These are phyloP conservation scores for Gymnocheta viridis DNA, from an alignment of 2,888 invertebrate genomes.

Conservation along the genomic window DNA sequence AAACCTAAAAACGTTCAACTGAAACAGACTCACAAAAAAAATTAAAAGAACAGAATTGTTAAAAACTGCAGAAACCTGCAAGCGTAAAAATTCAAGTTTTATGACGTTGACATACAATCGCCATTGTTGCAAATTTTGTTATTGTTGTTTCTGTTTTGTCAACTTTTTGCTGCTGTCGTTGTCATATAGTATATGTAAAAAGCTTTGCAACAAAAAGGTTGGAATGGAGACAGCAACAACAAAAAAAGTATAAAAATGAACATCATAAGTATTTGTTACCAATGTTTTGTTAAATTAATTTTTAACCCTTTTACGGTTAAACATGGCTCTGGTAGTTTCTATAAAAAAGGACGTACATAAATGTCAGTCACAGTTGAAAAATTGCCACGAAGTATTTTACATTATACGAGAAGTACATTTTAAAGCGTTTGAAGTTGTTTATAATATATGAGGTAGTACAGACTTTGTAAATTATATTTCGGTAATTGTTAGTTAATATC, in stretches of 20 bases:
- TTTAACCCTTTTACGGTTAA: constrained; percentile 49
- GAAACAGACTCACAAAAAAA: background rate
- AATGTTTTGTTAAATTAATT: constrained; percentile 35
- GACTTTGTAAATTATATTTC: too few relatives aligned
- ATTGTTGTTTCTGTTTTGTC: constrained; percentile 39
- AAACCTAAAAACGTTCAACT: background rate
- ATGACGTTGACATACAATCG: constrained; percentile 70
- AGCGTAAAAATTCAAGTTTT: constrained; percentile 69
- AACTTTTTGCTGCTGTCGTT: constrained; percentile 17
- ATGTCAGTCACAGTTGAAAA: constrained; percentile 10
- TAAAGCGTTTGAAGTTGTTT: background rate
- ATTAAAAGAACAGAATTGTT: constrained; percentile 53
- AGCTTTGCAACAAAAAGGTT: constrained; percentile 5
- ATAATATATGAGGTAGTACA: background rate
- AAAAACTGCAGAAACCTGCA: constrained; percentile 61
- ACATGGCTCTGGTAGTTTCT: background rate
- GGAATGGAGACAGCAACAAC: constrained; percentile 17
- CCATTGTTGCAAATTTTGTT: constrained; percentile 52
- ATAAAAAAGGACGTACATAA: background rate
- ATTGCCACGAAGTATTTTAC: background rate
- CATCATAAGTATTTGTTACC: constrained; percentile 46
- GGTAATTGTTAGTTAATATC: too few relatives aligned
- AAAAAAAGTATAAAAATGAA: background rate
- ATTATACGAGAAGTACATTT: background rate
- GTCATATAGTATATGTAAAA: constrained; percentile 12